Base-by-base conservation (phyloP, 2,888 invertebrate genomes). In the Heteropelma amictum region DNA sequence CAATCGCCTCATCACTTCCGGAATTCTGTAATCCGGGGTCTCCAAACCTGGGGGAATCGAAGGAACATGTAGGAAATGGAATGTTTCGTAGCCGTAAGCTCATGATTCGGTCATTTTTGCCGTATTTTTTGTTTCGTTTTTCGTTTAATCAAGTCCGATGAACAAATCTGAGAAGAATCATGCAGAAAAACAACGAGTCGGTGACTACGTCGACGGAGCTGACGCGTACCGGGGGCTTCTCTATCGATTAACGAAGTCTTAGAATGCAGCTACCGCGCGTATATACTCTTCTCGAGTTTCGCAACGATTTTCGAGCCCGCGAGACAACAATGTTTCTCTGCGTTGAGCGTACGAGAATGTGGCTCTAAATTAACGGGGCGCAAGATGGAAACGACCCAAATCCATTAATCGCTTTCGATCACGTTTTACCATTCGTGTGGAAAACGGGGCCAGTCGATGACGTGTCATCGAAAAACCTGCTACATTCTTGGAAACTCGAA, bases 1-100 rank as follows among this genome's bases (percentile, higher is more conserved):
- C 84, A 92, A 89, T 77, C 90, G 88, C 79, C 91, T 90, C 86
- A 92, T 90, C 63, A 92, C 90, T 79, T 92, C 92, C 17, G 92
- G 92, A 79, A 92, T 87, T 67, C 89, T 86, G 77, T 89, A 89
- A 64, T 88, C 89, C 77, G 90, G 83, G 80, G 88, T 87, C 85
- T 88, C 86, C 81, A 88, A 72, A 70, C 85, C 87, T 88, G 78
- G 33, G 78, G 70, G 26, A 2, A n/a, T n/a, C n/a, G 26, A 21
- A 21, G n/a, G 33, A 10, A 19, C 7, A 8, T 7, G 7, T 12
- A 28, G 4, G 12, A 3, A 1, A 7, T 26, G 1, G 5, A 14
- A 2, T 28, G 6, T 10, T n/a, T 14, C 42, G 17, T 17, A 17
- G 8, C 14, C 5, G 0, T n/a, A n/a, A n/a, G n/a, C n/a, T n/a